Base-by-base conservation (phyloP, 92 coral and sea anemone species). In the Siderastrea radians region DNA sequence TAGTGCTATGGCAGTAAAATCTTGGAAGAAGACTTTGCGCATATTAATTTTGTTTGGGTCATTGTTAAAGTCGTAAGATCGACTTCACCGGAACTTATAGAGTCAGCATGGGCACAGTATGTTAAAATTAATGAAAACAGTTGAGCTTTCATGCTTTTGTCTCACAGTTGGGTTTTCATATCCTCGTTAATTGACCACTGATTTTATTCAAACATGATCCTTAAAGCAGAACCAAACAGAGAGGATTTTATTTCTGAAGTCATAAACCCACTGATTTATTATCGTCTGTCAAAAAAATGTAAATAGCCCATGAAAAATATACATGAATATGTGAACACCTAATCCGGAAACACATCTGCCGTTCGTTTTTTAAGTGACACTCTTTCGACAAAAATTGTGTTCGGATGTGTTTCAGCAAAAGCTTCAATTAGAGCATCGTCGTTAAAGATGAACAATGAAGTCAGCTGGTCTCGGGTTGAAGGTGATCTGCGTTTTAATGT, bases 291-390 rank as follows among this genome's bases (percentile, higher is more conserved):
- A 61, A 14, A 62, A 9, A 62, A 82, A 74, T 73, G 87, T 53
- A 84, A 84, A 84, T 71, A 62, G 49, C 52, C 49, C 62, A 3
- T 43, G 46, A 48, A 43, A 71, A 52, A 80, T 54, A 12, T 26
- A 26, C 38, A 46, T 68, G 76, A 82, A 68, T 82, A 57, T 84
- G 47, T 62, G 65, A 74, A 73, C 43, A 51, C 53, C 7, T 19
- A 72, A 49, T 83, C 79, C 81, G 87, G 79, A 84, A 73, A 26
- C 72, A 74, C 72, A 74, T 61, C 81, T 84, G 73, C 55, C 57
- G 62, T 26, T 17, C 3, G 12, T 13, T 72, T 74, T 61, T 64
- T 8, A 47, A 62, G 63, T 54, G 72, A 19, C 62, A 15, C 12
- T 15, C 78, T 61, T 51, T 73, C 71, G 60, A 26, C 1, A 47